Percentiles rank a stretch among this genome's conserved stretches.
These are phyloP conservation scores for Chironomus striatipennis DNA, from an alignment of 1,140 invertebrate genomes.

Conservation along the genomic window DNA sequence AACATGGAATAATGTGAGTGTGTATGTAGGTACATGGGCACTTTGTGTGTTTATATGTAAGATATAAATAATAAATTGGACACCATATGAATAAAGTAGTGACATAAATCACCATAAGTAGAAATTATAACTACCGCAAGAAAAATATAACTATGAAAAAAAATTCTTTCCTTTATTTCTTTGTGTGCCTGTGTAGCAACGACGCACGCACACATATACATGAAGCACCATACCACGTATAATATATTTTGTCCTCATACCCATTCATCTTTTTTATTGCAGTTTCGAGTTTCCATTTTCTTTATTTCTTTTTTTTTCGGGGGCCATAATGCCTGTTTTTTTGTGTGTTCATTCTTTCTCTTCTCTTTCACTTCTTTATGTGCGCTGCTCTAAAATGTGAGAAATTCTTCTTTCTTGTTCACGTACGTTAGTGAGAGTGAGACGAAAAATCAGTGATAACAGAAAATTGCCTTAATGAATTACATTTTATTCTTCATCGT, in stretches of 20 bases:
- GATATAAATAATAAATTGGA: background rate
- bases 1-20: too few relatives aligned
- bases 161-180: too few relatives aligned
- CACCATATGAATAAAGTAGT: constrained; percentile 1
- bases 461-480: constrained; percentile 9
- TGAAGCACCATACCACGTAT: background rate
- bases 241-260: constrained; percentile 4
- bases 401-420: too few relatives aligned
- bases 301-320: constrained; percentile 3
- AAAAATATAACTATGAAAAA: background rate
- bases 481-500: background rate
- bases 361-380: background rate
- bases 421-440: background rate
- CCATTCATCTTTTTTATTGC: constrained; percentile 22
- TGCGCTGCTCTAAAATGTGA: background rate
- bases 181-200: background rate
- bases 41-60: background rate
- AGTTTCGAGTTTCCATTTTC: constrained; percentile 23
- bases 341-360: background rate
- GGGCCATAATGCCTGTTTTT: background rate
- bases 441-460: constrained; percentile 1
- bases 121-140: constrained; percentile 13
- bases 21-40: too few relatives aligned
- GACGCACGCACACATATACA: background rate
- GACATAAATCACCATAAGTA: background rate